Conservation (phyloP, 2,797 vertebrate genomes). For the Squalus acanthias region DNA sequence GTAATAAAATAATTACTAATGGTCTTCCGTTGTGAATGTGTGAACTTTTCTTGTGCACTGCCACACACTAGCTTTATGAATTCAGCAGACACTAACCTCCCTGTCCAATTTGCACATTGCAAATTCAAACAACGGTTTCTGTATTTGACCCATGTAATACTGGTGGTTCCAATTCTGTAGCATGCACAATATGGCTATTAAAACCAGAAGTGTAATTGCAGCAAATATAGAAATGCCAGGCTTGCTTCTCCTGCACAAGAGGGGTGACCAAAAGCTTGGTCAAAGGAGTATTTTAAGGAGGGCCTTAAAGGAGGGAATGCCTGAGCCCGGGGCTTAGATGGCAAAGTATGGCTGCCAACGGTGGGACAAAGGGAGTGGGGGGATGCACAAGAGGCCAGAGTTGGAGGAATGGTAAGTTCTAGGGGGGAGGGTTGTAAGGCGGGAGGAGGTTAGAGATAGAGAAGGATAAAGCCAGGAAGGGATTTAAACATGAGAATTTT, state of each 20-base stretch:
- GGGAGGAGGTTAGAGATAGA: too few species aligned
- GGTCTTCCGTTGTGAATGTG: not conserved
- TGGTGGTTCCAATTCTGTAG: not conserved
- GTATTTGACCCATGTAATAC: not conserved
- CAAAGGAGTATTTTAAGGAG: too few species aligned
- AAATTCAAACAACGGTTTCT: not conserved
- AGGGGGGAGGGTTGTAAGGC: too few species aligned
- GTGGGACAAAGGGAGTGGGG: too few species aligned
- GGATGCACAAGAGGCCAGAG: too few species aligned
- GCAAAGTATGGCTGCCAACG: too few species aligned
- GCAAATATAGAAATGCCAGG: not conserved
- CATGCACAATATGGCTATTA: not conserved
- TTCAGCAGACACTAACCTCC: not conserved
- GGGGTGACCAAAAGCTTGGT: too few species aligned
- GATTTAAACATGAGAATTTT: too few species aligned
- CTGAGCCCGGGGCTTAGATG: too few species aligned
- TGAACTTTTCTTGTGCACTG: not conserved
- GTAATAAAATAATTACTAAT: constrained; percentile 36
- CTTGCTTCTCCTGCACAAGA: not conserved
- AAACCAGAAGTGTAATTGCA: not conserved
- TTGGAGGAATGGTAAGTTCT: too few species aligned
- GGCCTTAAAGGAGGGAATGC: too few species aligned
- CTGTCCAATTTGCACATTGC: not conserved
- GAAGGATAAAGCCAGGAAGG: too few species aligned
- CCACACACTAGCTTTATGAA: not conserved